A percentile compares a stretch with the other conserved stretches of the same genome.
These are phyloP conservation scores for Tupiocoris notatus DNA, from an alignment of 2,888 invertebrate species.

Conservation along the genomic window DNA sequence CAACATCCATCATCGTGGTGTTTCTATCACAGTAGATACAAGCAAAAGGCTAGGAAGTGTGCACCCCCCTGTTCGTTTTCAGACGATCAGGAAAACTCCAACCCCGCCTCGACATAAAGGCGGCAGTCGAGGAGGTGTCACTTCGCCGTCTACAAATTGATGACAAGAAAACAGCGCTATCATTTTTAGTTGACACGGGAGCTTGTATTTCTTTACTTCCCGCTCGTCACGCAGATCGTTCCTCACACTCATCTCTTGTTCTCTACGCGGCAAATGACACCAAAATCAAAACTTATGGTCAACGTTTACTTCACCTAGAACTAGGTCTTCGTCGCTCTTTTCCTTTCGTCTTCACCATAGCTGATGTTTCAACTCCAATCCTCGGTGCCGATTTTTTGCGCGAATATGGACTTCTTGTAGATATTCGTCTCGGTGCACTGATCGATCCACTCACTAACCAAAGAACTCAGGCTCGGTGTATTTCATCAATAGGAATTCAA, in stretches of 20 bases:
- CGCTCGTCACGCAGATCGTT: not conserved
- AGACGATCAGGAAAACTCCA: not conserved
- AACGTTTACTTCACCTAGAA: conserved; percentile 4
- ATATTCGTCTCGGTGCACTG: not conserved
- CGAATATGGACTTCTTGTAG: conserved; percentile 5
- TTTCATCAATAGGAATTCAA: not conserved
- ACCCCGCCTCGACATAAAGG: conserved; percentile 7
- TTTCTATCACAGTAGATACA: not conserved
- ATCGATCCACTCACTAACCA: not conserved
- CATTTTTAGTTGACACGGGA: conserved; percentile 10
- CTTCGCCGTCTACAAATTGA: conserved; percentile 3
- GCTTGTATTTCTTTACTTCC: conserved; percentile 1
- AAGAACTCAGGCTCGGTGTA: not conserved
- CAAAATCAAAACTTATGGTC: conserved; percentile 1
- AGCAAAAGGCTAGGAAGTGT: not conserved
- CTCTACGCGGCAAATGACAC: conserved; percentile 8
- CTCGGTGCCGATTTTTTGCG: conserved; percentile 12
- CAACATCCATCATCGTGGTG: too few species aligned
- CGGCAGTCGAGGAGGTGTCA: not conserved
- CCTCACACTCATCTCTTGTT: too few species aligned
- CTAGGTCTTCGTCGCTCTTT: not conserved
- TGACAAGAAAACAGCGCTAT: not conserved
- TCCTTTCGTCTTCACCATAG: conserved; percentile 14
- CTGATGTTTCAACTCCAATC: not conserved
- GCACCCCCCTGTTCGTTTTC: not conserved